These are phyloP conservation scores for Paragorgia papillata DNA, from an alignment of 92 coral and sea anemone genomes.

Conservation along the genomic window DNA sequence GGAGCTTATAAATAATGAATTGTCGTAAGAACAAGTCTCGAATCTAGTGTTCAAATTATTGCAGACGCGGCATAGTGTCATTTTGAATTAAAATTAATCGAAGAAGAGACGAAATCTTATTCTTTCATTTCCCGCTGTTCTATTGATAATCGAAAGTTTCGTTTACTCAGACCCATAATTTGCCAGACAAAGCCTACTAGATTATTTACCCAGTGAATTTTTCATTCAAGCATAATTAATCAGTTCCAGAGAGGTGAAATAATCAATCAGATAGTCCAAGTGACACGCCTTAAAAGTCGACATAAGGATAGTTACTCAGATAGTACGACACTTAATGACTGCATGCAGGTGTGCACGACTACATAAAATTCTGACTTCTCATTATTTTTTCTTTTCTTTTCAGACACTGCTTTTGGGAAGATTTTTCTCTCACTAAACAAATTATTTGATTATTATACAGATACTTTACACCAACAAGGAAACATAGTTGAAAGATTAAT, in stretches of 20 bases:
- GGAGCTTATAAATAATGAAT: too few species aligned
- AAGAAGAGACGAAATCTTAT: too few species aligned
- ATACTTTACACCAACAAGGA: slow-evolving; percentile 25
- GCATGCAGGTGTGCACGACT: too few species aligned
- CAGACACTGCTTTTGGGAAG: background rate
- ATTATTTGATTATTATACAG: background rate
- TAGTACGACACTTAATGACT: background rate
- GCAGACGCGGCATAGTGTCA: too few species aligned
- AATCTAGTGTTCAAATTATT: too few species aligned
- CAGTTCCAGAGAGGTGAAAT: slow-evolving; percentile 17
- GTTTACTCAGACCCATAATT: background rate
- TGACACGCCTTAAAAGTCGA: background rate
- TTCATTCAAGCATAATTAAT: slow-evolving; percentile 7
- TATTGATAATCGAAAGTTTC: background rate
- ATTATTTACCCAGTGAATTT: background rate
- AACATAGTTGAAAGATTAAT: slow-evolving; percentile 9
- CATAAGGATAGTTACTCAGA: background rate
- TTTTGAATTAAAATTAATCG: too few species aligned
- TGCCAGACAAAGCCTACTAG: background rate
- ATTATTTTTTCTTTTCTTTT: too few species aligned
- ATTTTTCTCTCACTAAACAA: slow-evolving; percentile 16
- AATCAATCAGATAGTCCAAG: background rate
- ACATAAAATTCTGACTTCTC: too few species aligned
- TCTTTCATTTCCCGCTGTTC: background rate
- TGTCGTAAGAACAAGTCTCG: too few species aligned